Evolutionary conservation across 2,113 vertebrate species (phyloP), one percentile per base, ranked within the genome.

Genomic region (Cichladusa arquata): DNA sequence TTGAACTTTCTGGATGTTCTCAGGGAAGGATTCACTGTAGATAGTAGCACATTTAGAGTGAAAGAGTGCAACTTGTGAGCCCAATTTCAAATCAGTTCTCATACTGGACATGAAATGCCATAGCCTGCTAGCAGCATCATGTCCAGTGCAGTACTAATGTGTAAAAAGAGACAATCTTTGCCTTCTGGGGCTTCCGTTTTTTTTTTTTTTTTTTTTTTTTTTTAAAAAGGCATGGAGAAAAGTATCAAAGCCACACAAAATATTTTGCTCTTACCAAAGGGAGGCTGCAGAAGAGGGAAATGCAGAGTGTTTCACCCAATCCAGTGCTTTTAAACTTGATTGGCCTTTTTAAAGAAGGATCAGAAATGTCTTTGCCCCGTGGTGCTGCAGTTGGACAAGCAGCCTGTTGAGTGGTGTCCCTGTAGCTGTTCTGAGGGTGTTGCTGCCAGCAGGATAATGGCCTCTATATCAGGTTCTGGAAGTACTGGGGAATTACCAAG

Each of bases 101-200:
- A 13, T 3, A 12, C 29, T 67, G 73, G 28, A 36, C 12, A 4
- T 1, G 2, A 54, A 66, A 23, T 36, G 28, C n/a, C 0, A 0
- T 5, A 20, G 42, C 45, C n/a, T 62, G 19, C 54, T 44, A n/a
- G 42, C 36, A 76, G 12, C 10, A 2, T 54, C 66, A 2, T 51
- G 42, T 53, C 38, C 57, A 57, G 12, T 1, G 2, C 23, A 60
- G 9, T 25, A 29, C 23, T 38, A 6, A 62, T 19, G 19, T 29
- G 51, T 16, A 19, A 38, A 31, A 66, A 12, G 47, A 53, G 45
- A 24, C 19, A 8, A 9, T 25, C 8, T 82, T 40, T 64, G 54
- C 42, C 45, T 77, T 86, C 36, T 31, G 34, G 18, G 31, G 19
- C 22, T 91, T 84, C 42, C 19, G 8, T 36, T 36, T 36, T 36